Evolutionary conservation across 2,113 vertebrate genomes (phyloP).

Genomic region (Cariama cristata): DNA sequence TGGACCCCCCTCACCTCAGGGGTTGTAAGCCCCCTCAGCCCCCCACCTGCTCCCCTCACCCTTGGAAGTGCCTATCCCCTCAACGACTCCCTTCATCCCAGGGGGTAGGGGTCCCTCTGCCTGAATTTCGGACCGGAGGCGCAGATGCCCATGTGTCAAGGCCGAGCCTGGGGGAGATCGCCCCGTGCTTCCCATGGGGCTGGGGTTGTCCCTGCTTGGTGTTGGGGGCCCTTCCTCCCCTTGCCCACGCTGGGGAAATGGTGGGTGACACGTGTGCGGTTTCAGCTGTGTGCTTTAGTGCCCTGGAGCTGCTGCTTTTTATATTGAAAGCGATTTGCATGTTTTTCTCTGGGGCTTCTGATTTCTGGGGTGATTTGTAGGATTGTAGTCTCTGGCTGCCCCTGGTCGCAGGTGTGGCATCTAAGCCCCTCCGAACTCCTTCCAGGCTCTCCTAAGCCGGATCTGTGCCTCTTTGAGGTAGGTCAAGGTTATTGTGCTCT

Average conservation of each 20-base stretch:
- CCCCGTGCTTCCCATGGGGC: neutral
- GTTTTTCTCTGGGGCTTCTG: neutral
- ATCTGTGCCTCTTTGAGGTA: neutral
- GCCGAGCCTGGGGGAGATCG: neutral
- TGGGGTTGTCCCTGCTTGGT: neutral
- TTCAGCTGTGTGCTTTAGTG: neutral
- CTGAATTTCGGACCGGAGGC: accelerated
- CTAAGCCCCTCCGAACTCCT: neutral
- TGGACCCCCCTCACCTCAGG: neutral
- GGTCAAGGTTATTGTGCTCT: slow-evolving; percentile 37
- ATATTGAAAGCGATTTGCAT: accelerated
- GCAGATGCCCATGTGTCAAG: neutral
- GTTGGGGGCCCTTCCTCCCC: neutral
- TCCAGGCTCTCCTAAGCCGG: neutral
- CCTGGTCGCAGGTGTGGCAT: neutral
- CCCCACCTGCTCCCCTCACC: neutral
- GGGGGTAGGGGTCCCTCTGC: neutral
- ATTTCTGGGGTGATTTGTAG: neutral
- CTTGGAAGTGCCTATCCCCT: neutral
- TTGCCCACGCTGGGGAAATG: neutral
- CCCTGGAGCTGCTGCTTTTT: neutral
- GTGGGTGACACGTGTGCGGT: slow-evolving; percentile 31
- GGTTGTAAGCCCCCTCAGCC: too few species aligned
- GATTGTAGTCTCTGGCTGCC: neutral
- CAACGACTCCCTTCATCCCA: accelerated